Evolutionary conservation across 2,797 vertebrate species (phyloP).

Genomic region (Aphelocoma californica): DNA sequence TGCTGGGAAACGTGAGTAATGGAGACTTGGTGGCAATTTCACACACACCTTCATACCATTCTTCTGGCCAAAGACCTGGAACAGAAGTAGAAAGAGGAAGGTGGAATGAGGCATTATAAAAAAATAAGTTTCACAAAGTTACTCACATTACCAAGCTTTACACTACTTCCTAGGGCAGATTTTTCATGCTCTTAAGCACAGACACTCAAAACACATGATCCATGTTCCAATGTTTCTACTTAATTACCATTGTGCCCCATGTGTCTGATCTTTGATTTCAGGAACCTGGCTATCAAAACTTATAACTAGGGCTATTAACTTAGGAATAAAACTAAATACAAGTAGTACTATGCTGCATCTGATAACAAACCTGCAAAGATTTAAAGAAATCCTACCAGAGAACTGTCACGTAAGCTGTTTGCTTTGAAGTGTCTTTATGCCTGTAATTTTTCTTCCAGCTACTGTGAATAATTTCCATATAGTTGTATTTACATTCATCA

Average conservation of each 20-base stretch:
- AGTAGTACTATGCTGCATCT: not conserved
- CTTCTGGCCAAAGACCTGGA: slow-evolving; percentile 94
- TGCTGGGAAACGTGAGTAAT: slow-evolving; percentile 92
- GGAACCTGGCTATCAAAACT: not conserved
- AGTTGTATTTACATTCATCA: not conserved
- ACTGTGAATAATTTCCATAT: not conserved
- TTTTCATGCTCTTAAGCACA: not conserved
- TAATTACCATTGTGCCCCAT: not conserved
- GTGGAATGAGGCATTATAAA: not conserved
- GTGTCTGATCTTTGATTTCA: not conserved
- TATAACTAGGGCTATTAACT: not conserved
- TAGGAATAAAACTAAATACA: not conserved
- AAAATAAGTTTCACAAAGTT: not conserved
- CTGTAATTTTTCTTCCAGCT: not conserved
- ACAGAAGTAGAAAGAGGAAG: not conserved
- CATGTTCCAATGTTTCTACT: not conserved
- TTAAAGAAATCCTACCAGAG: not conserved
- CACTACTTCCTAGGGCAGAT: not conserved
- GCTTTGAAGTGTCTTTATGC: not conserved
- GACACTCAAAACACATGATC: not conserved
- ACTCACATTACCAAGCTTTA: not conserved
- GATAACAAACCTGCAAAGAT: not conserved
- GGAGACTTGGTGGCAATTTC: slow-evolving; percentile 97
- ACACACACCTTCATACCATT: slow-evolving; percentile 97
- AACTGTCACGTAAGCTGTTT: not conserved